Evolutionary conservation across 2,888 invertebrate genomes (phyloP), one percentile per base, ranked within the genome.

Genomic region (Pegoplata infirma): DNA sequence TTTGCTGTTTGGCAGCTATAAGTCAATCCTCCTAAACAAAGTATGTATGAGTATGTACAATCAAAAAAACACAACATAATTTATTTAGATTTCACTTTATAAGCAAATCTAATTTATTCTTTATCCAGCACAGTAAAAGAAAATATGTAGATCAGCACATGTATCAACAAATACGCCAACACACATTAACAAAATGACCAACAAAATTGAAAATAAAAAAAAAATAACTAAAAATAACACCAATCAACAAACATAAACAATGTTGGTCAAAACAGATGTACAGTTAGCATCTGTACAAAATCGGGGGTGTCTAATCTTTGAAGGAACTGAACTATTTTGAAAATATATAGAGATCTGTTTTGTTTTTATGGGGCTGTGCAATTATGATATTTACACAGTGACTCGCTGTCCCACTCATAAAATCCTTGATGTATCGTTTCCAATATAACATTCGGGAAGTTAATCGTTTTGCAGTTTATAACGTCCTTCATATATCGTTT

Each of bases 11-110:
- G 36, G 36, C 36, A 40, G 36, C n/a, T 40, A 40, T 40, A 40
- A 40, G 36, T n/a, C 36, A 40, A 40, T n/a, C 4, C 36, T 40
- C 32, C 47, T 32, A 49, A 49, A 49, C 49, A 63, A 36, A 51
- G 46, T n/a, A 40, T n/a, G 5, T n/a, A 40, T 36, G 28, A 40
- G 5, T n/a, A 40, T 36, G 28, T 63, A n/a, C n/a, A 40, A 40
- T 40, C 36, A 40, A 40, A 25, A 25, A 25, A 40, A 71, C 59
- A 75, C 66, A 71, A 55, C 67, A 79, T 79, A 72, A 79, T 79
- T 79, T 79, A 79, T 79, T 67, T 71, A 68, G 75, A 79, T 79
- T 79, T 79, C 79, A 79, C 75, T 79, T 75, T 75, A 79, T 67
- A 71, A 53, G 58, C 79, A 17, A 79, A 75, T 56, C 71, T 58